phyloP scores from a whole-genome alignment of 2,888 invertebrate genomes.

The Drosophila testacea region DNA sequence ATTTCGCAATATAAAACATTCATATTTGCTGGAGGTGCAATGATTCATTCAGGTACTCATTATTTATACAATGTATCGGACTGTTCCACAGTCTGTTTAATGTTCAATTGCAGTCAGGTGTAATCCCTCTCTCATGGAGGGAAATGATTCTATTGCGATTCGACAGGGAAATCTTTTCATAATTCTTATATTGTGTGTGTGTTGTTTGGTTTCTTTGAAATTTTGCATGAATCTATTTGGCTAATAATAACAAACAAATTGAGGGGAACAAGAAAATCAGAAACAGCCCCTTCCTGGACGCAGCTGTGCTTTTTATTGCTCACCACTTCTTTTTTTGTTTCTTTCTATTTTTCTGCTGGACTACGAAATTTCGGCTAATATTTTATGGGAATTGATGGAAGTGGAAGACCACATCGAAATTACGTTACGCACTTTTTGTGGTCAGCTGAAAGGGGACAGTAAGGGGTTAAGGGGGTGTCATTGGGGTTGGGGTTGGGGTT shows the following conservation, averaged over 20 bases:
- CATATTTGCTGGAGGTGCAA: conserved; percentile 11
- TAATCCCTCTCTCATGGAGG: conserved; percentile 58
- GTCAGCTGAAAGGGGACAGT: conserved; percentile 32
- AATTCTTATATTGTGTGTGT: conserved; percentile 55
- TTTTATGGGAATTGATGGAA: conserved; percentile 75
- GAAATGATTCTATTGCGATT: conserved; percentile 61
- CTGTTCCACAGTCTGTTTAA: conserved; percentile 37
- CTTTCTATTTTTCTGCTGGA: conserved; percentile 22
- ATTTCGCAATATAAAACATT: conserved; percentile 10
- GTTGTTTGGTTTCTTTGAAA: conserved; percentile 75
- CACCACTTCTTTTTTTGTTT: conserved; percentile 19
- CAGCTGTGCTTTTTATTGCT: conserved; percentile 68
- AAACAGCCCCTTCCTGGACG: conserved; percentile 16
- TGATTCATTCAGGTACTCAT: conserved; percentile 33
- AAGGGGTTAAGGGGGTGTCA: neutral
- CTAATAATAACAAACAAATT: conserved; percentile 73
- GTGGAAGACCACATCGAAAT: conserved; percentile 37
- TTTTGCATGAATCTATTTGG: conserved; percentile 65
- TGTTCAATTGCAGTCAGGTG: conserved; percentile 62
- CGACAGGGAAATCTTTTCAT: conserved; percentile 64
- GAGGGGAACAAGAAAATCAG: conserved; percentile 12
- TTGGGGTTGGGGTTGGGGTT: neutral
- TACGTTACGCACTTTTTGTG: conserved; percentile 61
- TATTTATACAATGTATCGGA: conserved; percentile 31
- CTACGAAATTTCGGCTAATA: conserved; percentile 66